Base-by-base conservation (phyloP, 2,797 vertebrate species). In the Lophius americanus region DNA sequence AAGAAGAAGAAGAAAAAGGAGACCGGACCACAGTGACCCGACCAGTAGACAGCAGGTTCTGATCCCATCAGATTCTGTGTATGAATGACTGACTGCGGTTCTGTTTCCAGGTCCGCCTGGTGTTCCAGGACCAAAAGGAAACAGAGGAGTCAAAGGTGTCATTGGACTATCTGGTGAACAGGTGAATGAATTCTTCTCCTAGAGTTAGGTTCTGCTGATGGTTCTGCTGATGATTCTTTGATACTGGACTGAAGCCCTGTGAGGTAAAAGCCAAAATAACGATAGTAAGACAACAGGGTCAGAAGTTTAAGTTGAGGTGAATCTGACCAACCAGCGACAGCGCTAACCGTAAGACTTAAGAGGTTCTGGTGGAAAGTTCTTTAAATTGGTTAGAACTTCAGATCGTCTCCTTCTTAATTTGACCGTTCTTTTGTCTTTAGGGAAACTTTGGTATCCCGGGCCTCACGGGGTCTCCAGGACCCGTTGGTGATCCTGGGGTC, bases 381-480 rank as follows among this genome's bases (percentile, higher is more conserved):
- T 12, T 62, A 23, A 62, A 7, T 62, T 10, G 2, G n/a, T 60
- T 4, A 12, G 33, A 32, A 3, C 35, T 33, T 35, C 2, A 51
- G n/a, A 48, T 6, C n/a, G 6, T 48, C n/a, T 12, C 23, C 33
- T 51, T 9, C 8, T 2, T 14, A 9, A 9, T 11, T n/a, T 9
- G 6, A 35, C 23, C 49, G 6, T 38, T 51, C 23, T 10, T 39
- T 42, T 79, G 36, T 58, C 4, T 9, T 50, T 42, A 93, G 92
- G 92, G 91, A 1, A 4, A 9, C n/a, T 65, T 60, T 58, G 92
- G 92, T 23, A 5, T 57, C 4, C 85, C 81, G 0, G 92, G 92
- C 2, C 2, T 10, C 5, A 63, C 23, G 0, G 91, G 92, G 0
- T 0, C 42, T 35, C 23, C 70, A 3, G 92, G 92, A 38, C 59